Conservation (phyloP, 1,140 invertebrate species). For the Venturia canescens region DNA sequence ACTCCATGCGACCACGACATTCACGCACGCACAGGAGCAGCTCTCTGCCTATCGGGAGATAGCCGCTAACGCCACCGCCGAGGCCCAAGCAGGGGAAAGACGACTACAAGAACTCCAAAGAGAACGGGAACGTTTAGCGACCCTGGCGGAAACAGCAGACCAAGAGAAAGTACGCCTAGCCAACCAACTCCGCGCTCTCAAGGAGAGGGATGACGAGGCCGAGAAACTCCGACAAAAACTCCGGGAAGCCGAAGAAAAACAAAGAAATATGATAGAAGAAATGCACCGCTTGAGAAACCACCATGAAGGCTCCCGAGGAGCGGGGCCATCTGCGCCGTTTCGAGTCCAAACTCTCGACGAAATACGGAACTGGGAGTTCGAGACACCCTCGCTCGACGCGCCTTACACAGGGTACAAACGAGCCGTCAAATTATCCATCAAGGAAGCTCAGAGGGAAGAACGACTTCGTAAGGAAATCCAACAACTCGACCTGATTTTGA, state of each 20-base stretch:
- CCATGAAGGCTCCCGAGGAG: not conserved
- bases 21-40: not conserved
- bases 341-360: not conserved
- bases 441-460: not conserved
- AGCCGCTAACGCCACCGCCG: not conserved
- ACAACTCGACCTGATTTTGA: conserved; percentile 7
- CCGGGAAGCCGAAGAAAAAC: not conserved
- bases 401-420: not conserved
- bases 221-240: not conserved
- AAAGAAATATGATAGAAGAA: not conserved
- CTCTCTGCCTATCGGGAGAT: not conserved
- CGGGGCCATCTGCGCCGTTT: not conserved
- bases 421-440: not conserved
- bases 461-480: conserved; percentile 10
- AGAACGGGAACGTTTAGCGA: not conserved
- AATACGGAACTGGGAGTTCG: not conserved
- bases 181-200: not conserved
- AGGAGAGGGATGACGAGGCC: not conserved
- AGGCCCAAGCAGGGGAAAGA: not conserved
- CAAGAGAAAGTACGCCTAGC: not conserved
- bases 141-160: not conserved
- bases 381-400: not conserved
- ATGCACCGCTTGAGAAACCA: conserved; percentile 8
- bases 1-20: not conserved
- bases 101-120: not conserved